phyloP scores from a whole-genome alignment of 1,140 invertebrate genomes.

The Ostrea edulis region DNA sequence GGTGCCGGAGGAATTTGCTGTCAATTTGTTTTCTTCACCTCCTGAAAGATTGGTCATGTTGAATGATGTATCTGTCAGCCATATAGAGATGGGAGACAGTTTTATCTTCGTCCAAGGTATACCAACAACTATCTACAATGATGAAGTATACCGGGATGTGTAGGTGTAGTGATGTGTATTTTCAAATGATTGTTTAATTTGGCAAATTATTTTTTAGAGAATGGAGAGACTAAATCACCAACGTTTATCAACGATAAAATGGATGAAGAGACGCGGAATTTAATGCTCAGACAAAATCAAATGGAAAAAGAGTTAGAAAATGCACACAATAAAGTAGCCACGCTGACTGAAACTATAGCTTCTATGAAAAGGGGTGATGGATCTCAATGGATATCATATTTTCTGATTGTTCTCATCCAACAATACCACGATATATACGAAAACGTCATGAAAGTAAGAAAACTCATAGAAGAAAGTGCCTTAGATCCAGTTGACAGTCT shows the following conservation, averaged over 20 bases:
- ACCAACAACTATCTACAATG: no score
- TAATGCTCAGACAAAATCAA: not conserved
- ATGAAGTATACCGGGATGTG: no score
- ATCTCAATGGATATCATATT: not conserved
- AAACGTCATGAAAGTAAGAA: not conserved
- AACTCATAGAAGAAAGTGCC: not conserved
- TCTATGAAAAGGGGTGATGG: not conserved
- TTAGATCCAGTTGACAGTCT: not conserved
- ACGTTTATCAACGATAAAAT: not conserved
- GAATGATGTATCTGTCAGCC: not conserved
- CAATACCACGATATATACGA: not conserved
- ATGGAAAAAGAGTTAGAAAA: not conserved
- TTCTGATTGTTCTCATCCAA: not conserved
- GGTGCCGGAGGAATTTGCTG: conserved; percentile 24
- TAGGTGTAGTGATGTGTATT: no score
- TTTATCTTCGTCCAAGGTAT: not conserved
- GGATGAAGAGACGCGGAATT: not conserved
- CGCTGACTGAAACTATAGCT: not conserved
- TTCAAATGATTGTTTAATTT: no score
- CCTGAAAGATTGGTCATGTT: not conserved
- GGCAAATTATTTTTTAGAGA: not conserved
- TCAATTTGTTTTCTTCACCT: not conserved
- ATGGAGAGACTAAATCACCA: not conserved
- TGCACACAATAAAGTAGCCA: not conserved
- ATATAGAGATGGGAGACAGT: not conserved